Evolutionary conservation across 2,797 vertebrate genomes (phyloP), one percentile per base, ranked within the genome.

Genomic region (Sebastes hubbsi): DNA sequence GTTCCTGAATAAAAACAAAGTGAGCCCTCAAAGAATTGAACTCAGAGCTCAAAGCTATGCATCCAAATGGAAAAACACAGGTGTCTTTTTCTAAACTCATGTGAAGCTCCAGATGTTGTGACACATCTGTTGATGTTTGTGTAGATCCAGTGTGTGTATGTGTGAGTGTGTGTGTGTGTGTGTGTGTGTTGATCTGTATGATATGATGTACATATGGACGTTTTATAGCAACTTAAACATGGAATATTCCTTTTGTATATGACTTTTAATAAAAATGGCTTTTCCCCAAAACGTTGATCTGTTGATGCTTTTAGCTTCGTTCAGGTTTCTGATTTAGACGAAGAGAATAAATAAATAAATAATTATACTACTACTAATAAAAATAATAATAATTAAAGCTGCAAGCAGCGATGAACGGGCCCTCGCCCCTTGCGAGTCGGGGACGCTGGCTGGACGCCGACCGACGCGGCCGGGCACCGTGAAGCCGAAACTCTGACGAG

Each of bases 201-300:
- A 38, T 38, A 92, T 72, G 36, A 72, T 96, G 94, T 95, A 95
- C 34, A 95, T 93, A 93, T 86, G 86, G 78, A 92, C 73, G 70
- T 95, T 96, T 96, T 96, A 80, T 94, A 95, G 90, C 70, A 72
- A 66, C 85, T 65, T 81, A 72, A 52, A 93, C 68, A 74, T 91
- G 85, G 69, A 88, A 86, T 88, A 88, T 90, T 93, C 91, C 93
- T 95, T 96, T 96, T 96, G 91, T 95, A 96, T 88, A 88, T 93
- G 87, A 92, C 88, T 95, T 96, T 94, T 92, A 95, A 95, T 95
- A 93, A 96, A 94, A 91, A 85, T 14, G 1, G 3, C 69, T 76
- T 83, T 84, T 92, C 92, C 87, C 87, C 93, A 52, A 52, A n/a
- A 52, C 3, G 46, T 52, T 52, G 8, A 52, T 52, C 1, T 52